Evolutionary conservation across 2,888 invertebrate genomes (phyloP).

Genomic region (Trichogramma dendrolimi): DNA sequence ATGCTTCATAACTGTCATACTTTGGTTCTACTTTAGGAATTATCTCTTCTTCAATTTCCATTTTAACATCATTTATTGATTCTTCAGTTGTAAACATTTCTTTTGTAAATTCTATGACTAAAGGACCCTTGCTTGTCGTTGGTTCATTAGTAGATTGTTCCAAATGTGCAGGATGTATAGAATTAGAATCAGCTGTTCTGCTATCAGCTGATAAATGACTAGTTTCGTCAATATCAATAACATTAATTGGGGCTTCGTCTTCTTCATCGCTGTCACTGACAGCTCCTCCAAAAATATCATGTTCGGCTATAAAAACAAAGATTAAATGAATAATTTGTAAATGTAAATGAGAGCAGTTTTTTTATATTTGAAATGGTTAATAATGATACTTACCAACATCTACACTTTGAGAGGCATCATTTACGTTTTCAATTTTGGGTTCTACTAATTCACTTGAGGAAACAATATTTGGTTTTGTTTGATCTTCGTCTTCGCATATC

Average conservation of each 20-base stretch:
- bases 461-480: constrained; percentile 50
- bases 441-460: constrained; percentile 49
- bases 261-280: constrained; percentile 88
- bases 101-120: constrained; percentile 62
- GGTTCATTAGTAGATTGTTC: constrained; percentile 24
- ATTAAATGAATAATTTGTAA: constrained; percentile 9
- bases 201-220: constrained; percentile 73
- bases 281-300: constrained; percentile 88
- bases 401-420: constrained; percentile 51
- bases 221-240: constrained; percentile 74
- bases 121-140: constrained; percentile 43
- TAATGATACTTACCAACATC: constrained; percentile 49
- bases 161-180: constrained; percentile 53
- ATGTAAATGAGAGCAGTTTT: not conserved
- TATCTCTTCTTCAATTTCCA: constrained; percentile 34
- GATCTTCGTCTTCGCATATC: constrained; percentile 80
- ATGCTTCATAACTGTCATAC: constrained; percentile 22
- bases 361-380: not conserved
- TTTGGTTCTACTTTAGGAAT: constrained; percentile 25
- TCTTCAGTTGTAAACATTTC: constrained; percentile 57
- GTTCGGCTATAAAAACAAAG: constrained; percentile 57
- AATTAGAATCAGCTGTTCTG: constrained; percentile 67
- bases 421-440: constrained; percentile 44
- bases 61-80: constrained; percentile 36
- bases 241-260: constrained; percentile 64